Evolutionary conservation across 1,140 invertebrate genomes (phyloP).

Genomic region (Ectropis grisescens): DNA sequence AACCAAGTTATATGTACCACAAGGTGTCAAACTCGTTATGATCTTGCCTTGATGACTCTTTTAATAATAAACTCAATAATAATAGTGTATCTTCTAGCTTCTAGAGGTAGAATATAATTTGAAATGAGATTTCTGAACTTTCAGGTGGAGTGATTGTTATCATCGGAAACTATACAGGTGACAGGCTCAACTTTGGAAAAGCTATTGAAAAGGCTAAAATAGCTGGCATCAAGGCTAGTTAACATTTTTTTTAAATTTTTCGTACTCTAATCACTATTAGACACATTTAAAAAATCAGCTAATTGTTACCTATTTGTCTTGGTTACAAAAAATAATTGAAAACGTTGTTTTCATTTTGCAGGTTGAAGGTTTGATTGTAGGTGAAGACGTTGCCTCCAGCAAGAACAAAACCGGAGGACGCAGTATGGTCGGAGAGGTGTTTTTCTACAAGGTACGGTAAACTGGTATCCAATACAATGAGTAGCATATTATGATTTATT

Average conservation of each 20-base stretch:
- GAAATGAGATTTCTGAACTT: conserved; percentile 10
- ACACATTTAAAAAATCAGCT: too few species aligned
- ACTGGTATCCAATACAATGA: too few species aligned
- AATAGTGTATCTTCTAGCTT: too few species aligned
- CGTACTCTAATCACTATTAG: too few species aligned
- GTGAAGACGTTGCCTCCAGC: conserved; percentile 80
- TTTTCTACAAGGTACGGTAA: conserved; percentile 77
- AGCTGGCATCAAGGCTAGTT: conserved; percentile 72
- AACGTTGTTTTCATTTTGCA: conserved; percentile 24
- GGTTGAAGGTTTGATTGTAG: conserved; percentile 78
- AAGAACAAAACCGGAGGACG: conserved; percentile 77
- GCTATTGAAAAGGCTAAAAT: conserved; percentile 80
- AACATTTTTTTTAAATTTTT: conserved; percentile 1
- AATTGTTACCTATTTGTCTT: too few species aligned
- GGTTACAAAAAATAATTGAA: neutral
- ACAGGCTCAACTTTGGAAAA: conserved; percentile 88
- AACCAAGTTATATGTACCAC: too few species aligned
- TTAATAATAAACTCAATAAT: too few species aligned
- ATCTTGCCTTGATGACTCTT: too few species aligned
- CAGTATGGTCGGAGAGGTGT: conserved; percentile 81
- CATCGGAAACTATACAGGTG: conserved; percentile 90
- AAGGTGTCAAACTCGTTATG: too few species aligned
- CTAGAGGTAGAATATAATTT: too few species aligned
- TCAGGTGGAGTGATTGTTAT: conserved; percentile 81
- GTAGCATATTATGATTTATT: too few species aligned